Evolutionary conservation across 2,113 vertebrate genomes (phyloP), one percentile per base, ranked within the genome.

Genomic region (Lethenteron reissneri): DNA sequence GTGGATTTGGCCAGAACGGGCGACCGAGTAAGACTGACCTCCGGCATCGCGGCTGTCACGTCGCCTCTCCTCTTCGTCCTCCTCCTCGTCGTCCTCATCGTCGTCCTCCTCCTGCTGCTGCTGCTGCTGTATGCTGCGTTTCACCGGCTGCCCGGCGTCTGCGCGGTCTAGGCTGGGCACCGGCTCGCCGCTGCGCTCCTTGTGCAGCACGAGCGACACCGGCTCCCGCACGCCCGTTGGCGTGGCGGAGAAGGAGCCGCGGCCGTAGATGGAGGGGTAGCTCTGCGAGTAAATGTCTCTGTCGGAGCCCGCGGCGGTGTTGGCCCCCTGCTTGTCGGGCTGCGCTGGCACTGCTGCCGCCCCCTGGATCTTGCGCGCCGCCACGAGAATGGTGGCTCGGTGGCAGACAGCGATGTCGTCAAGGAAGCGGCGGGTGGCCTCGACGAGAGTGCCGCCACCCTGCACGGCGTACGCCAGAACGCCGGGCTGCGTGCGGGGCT

Each of bases 391-490:
- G 75, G 17, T 17, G 11, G 0, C 75, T 73, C 1, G 78, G 78
- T 92, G 88, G 25, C 89, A 83, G 75, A 86, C 83, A 2, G 85
- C 83, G 4, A 92, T 92, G 78, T 91, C 89, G 1, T 90, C 87
- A 73, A 90, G 75, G 78, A 90, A 92, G 74, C 84, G 81, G 10
- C 83, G 83, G 0, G 85, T 80, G 0, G 89, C 85, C 68, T 90
- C 88, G 0, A 85, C 85, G 75, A 92, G 79, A 3, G 86, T 80
- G 1, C 88, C 87, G 0, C 83, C 84, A 10, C 89, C 89, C 70
- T 88, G 88, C 3, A 87, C 82, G 0, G 75, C 79, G 4, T 90
- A 90, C 64, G 79, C 79, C 62, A 83, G 89, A 2, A 73, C 77
- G 1, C 81, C 81, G 13, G 73, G 78, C 0, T 76, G 78, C 9